Percentiles rank a stretch among this genome's conserved stretches.
These are phyloP conservation scores for Polyommatus iphigenia DNA, from an alignment of 2,888 invertebrate genomes.

Conservation along the genomic window DNA sequence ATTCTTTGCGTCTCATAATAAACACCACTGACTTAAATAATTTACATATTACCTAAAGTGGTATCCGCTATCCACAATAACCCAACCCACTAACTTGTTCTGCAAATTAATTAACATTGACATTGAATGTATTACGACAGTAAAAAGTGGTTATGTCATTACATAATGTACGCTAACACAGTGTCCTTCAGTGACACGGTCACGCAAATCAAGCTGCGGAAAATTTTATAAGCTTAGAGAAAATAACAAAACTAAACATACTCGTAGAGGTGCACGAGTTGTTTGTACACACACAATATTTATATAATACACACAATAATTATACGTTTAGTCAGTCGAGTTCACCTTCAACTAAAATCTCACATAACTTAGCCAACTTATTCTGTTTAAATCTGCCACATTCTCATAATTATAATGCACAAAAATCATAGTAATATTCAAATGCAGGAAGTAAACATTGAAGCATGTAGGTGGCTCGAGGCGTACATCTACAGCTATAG, in stretches of 20 bases:
- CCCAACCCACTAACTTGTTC: constrained; percentile 27
- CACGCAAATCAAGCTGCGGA: constrained; percentile 28
- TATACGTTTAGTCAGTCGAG: neutral
- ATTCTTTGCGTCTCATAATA: too few relatives aligned
- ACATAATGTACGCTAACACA: constrained; percentile 33
- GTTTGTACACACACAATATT: neutral
- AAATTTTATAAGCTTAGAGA: neutral
- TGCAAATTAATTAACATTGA: constrained; percentile 35
- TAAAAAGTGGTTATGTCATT: constrained; percentile 34
- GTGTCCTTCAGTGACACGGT: constrained; percentile 31
- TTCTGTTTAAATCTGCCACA: neutral
- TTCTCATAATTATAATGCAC: constrained; percentile 9
- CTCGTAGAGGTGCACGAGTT: neutral
- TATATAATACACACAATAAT: neutral
- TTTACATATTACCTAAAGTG: neutral
- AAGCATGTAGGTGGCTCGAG: neutral
- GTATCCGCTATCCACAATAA: neutral
- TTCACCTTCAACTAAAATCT: constrained; percentile 10
- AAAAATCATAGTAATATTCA: neutral
- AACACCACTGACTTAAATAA: too few relatives aligned
- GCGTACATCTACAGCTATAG: constrained; percentile 16
- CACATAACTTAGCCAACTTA: neutral
- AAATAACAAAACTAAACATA: constrained; percentile 8
- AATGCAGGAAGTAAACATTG: constrained; percentile 20
- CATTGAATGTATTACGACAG: constrained; percentile 34